Conservation (phyloP, 2,888 invertebrate species). For the Spilarctia lutea region DNA sequence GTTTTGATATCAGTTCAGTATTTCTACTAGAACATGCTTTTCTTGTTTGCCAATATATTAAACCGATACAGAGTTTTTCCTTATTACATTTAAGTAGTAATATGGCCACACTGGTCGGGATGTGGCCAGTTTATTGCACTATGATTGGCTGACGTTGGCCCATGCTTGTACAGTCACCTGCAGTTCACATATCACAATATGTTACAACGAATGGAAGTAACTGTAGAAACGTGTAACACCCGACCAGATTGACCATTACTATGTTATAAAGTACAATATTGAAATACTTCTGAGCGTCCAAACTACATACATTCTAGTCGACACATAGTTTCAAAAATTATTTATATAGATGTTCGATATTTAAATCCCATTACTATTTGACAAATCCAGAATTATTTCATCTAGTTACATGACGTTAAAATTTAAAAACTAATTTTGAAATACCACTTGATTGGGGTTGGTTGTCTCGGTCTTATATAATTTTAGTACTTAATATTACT, state of each 20-base stretch:
- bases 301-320: background rate
- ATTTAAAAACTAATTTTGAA: background rate
- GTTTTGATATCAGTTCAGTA: constrained; percentile 23
- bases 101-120: constrained; percentile 18
- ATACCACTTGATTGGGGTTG: too few species aligned
- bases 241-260: background rate
- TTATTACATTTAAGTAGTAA: constrained; percentile 12
- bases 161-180: constrained; percentile 3
- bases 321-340: background rate
- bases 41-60: constrained; percentile 29
- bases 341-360: background rate
- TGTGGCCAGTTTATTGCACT: constrained; percentile 29
- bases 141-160: constrained; percentile 14
- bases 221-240: background rate
- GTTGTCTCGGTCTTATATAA: background rate
- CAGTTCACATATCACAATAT: constrained; percentile 3
- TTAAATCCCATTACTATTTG: background rate
- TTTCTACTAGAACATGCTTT: constrained; percentile 3
- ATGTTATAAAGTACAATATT: constrained; percentile 4
- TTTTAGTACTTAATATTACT: background rate
- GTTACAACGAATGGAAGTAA: constrained; percentile 31
- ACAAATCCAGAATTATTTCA: background rate
- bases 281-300: background rate
- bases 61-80: constrained; percentile 22
- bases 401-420: background rate